Base-by-base conservation (phyloP, 1,140 invertebrate species). In the Drosophila sp. region DNA sequence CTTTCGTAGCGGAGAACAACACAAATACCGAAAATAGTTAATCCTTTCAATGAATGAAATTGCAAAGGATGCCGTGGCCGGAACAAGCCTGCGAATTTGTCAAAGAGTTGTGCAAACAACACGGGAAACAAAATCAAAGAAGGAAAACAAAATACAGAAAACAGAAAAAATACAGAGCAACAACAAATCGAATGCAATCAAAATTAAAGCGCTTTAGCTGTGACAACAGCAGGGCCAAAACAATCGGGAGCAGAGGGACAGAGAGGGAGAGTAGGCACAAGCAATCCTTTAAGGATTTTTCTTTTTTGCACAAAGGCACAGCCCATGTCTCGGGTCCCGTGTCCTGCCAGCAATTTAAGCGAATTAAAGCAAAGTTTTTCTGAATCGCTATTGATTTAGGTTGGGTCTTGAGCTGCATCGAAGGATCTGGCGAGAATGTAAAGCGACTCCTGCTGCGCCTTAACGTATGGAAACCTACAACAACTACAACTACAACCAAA, bases 201-300 rank as follows among this genome's bases (percentile, higher is more conserved):
- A 89, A 89, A 89, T 83, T 89, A 89, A 89, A 89, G 83, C 83
- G 83, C 84, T 89, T 89, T 86, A 89, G 76, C 83, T 89, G 83
- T 87, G 80, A 84, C 80, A 84, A 84, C 80, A 83, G 75, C 48
- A 59, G 69, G 65, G 48, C 67, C 69, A 72, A 89, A 86, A 87
- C 83, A 89, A 87, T 80, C 61, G 79, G 29, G 27, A 40, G 59
- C 16, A 32, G 50, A 48, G 43, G 25, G 63, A 13, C 21, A 34
- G 8, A 4, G 36, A 18, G 53, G 8, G 25, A 11, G 18, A 32
- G 51, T 45, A 45, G 46, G 38, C 36, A n/a, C 53, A 62, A 61
- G 58, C 51, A 82, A 87, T 89, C 78, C 78, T 89, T 89, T 73
- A 61, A 78, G 76, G 64, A 83, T 77, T 89, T 83, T 57, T 53